Conservation (phyloP, 2,113 vertebrate species). For the Neotragus moschatus region DNA sequence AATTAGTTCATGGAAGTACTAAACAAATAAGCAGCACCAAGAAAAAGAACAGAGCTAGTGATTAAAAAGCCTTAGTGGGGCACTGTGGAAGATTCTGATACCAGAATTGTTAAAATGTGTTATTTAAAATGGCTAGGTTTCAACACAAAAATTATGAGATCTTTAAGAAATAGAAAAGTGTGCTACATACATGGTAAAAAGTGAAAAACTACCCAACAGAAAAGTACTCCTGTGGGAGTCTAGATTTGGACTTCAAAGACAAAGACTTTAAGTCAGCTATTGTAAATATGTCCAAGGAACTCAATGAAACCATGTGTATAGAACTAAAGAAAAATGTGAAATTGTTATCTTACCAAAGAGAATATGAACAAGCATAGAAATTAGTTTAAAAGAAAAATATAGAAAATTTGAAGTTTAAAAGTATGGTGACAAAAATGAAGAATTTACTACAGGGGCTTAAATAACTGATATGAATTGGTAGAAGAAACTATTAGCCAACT, state of each 20-base stretch:
- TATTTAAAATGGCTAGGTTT: not conserved
- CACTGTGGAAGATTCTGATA: not conserved
- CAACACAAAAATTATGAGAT: not conserved
- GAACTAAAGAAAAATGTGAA: not conserved
- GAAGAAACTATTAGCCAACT: not conserved
- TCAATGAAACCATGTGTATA: constrained; percentile 5
- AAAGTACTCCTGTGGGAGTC: not conserved
- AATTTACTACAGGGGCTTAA: not conserved
- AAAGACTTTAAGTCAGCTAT: not conserved
- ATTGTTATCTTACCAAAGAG: not conserved
- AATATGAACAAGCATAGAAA: not conserved
- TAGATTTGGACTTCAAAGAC: not conserved
- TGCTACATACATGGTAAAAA: not conserved
- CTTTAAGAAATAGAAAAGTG: not conserved
- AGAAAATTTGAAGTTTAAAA: not conserved
- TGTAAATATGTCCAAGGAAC: not conserved
- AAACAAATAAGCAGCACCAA: not conserved
- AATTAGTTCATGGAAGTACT: not conserved
- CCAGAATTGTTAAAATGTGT: not conserved
- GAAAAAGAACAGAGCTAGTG: not conserved
- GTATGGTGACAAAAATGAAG: not conserved
- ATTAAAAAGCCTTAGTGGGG: not conserved
- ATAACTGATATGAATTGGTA: not conserved
- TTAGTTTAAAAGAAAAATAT: not conserved
- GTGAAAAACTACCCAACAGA: not conserved